Conservation (phyloP, 2,113 vertebrate species). For the Crotalus viridis region DNA sequence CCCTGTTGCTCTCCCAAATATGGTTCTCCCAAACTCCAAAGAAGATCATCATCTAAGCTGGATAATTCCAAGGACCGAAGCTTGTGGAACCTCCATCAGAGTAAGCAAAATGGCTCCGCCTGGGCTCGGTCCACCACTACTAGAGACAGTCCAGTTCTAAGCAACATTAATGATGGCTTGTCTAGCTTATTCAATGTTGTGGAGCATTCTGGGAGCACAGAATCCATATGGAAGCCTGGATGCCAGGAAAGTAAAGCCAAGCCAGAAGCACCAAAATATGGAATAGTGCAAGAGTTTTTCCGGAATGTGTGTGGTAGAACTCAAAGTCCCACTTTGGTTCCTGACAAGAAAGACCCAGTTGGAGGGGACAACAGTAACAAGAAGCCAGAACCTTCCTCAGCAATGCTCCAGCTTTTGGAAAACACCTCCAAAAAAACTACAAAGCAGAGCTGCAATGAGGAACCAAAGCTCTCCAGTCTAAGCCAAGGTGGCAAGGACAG, state of each 20-base stretch:
- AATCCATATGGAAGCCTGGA: constrained; percentile 86
- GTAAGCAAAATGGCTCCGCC: constrained; percentile 88
- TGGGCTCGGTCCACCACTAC: constrained; percentile 99
- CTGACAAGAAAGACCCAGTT: constrained; percentile 63
- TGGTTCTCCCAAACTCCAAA: constrained; percentile 92
- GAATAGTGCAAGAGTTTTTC: constrained; percentile 91
- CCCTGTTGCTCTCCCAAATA: constrained; percentile 97
- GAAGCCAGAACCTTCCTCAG: constrained; percentile 67
- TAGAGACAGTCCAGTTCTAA: constrained; percentile 92
- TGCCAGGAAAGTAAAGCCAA: constrained; percentile 72
- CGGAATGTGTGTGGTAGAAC: constrained; percentile 84
- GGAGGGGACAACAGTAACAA: constrained; percentile 77
- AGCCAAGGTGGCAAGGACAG: constrained; percentile 68
- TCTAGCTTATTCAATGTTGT: constrained; percentile 97
- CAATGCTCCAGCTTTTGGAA: constrained; percentile 72
- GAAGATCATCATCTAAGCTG: constrained; percentile 90
- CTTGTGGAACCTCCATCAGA: constrained; percentile 92
- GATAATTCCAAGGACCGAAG: constrained; percentile 87
- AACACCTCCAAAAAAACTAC: constrained; percentile 83
- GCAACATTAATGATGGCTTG: constrained; percentile 89
- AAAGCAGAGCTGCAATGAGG: constrained; percentile 80
- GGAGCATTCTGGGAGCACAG: constrained; percentile 88
- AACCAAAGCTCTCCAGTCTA: constrained; percentile 63
- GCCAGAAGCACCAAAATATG: constrained; percentile 77
- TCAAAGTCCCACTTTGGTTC: constrained; percentile 62